A percentile compares a stretch with the other conserved stretches of the same genome.
Conservation (phyloP, 2,113 vertebrate genomes). For the Theristicus caerulescens region DNA sequence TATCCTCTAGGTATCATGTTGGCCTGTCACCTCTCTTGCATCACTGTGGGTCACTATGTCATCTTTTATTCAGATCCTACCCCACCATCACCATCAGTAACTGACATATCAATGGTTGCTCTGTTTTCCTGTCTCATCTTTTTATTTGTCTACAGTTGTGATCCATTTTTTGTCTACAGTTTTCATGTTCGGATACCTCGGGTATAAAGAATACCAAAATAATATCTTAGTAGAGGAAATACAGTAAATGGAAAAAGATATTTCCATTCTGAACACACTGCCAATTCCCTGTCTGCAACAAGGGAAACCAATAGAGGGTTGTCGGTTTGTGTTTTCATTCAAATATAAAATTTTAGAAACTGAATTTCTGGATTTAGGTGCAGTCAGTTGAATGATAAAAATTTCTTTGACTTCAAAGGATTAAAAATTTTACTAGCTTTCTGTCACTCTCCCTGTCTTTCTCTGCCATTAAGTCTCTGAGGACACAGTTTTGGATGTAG, state of each 20-base stretch:
- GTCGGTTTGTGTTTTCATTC: background rate
- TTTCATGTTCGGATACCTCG: background rate
- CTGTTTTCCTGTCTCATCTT: background rate
- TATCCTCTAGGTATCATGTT: background rate
- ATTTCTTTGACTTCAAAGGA: background rate
- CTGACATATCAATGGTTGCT: background rate
- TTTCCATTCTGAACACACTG: background rate
- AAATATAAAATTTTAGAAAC: background rate
- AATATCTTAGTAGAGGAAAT: background rate
- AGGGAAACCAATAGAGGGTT: background rate
- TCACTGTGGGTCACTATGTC: too few relatives aligned
- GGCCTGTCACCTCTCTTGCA: background rate
- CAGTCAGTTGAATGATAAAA: background rate
- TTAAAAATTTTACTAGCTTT: background rate
- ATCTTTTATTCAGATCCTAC: background rate
- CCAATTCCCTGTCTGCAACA: background rate
- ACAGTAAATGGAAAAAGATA: fast-evolving
- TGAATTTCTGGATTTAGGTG: background rate
- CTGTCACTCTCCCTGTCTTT: background rate
- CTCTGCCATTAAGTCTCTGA: background rate
- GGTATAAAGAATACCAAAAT: background rate
- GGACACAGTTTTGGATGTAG: background rate
- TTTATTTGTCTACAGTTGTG: background rate
- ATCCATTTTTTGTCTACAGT: background rate
- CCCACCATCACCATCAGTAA: background rate